Evolutionary conservation across 2,888 invertebrate genomes (phyloP).

Genomic region (Pollenia angustigena): DNA sequence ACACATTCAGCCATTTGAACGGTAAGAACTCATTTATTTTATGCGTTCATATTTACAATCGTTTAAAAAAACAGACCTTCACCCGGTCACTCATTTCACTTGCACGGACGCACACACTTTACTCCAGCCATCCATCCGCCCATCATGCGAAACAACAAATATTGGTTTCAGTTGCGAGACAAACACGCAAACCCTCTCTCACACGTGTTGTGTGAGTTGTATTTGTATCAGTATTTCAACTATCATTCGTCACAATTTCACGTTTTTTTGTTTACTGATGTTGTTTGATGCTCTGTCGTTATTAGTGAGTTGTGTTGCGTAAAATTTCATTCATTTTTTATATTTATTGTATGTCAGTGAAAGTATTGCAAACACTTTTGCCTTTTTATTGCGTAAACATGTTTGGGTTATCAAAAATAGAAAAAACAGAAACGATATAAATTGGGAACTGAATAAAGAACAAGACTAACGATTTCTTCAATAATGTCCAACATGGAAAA

Average conservation of each 20-base stretch:
- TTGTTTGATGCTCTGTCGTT: neutral
- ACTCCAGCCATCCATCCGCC: neutral
- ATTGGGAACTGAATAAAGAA: neutral
- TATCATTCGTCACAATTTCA: conserved; percentile 40
- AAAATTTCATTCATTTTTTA: conserved; percentile 45
- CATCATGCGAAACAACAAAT: neutral
- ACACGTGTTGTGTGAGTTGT: neutral
- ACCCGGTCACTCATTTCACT: neutral
- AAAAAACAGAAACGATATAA: neutral
- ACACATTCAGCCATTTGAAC: neutral
- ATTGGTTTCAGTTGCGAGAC: neutral
- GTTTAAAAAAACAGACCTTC: neutral
- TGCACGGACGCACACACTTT: neutral
- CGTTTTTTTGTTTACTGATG: neutral
- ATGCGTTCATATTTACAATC: neutral
- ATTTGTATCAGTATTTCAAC: conserved; percentile 34
- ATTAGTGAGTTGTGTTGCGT: conserved; percentile 46
- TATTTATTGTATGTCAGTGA: neutral
- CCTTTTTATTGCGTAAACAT: conserved; percentile 68
- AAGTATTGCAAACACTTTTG: conserved; percentile 57
- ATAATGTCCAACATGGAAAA: conserved; percentile 8
- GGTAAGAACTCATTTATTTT: conserved; percentile 5
- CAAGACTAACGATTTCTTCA: conserved; percentile 26
- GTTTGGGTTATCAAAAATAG: conserved; percentile 58
- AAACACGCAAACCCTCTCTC: neutral